A percentile compares a stretch with the other conserved stretches of the same genome.
These are phyloP conservation scores for Lordiphosa collinella DNA, from an alignment of 1,140 invertebrate species.

Conservation along the genomic window DNA sequence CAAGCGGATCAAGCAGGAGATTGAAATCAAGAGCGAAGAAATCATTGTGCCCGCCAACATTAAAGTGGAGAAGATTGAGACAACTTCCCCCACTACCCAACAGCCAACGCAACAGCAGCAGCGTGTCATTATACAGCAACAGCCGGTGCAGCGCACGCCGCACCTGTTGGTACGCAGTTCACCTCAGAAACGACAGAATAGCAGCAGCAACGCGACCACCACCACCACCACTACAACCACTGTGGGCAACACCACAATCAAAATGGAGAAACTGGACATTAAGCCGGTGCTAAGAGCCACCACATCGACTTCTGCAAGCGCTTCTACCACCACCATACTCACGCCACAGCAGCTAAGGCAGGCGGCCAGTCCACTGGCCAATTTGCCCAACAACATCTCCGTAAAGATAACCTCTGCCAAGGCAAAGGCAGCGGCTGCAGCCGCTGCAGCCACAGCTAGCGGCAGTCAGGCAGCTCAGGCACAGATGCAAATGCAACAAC, in stretches of 20 bases:
- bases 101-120: constrained; percentile 31
- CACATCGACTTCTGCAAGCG: constrained; percentile 24
- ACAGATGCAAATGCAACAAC: constrained; percentile 28
- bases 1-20: constrained; percentile 76
- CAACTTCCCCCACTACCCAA: constrained; percentile 11
- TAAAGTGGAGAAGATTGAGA: constrained; percentile 70
- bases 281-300: constrained; percentile 57
- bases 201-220: constrained; percentile 11
- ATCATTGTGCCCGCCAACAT: constrained; percentile 73
- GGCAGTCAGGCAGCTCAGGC: constrained; percentile 24
- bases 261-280: constrained; percentile 76
- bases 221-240: constrained; percentile 42
- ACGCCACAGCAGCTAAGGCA: constrained; percentile 63
- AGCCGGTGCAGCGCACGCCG: constrained; percentile 51
- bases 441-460: constrained; percentile 26
- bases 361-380: constrained; percentile 63
- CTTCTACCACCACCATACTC: constrained; percentile 52
- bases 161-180: constrained; percentile 64
- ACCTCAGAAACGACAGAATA: constrained; percentile 48
- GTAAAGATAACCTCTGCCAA: constrained; percentile 76
- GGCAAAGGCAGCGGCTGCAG: constrained; percentile 49
- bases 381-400: constrained; percentile 75
- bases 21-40: constrained; percentile 76
- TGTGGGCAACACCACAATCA: constrained; percentile 63
- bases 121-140: constrained; percentile 60